Conservation (phyloP, 2,797 vertebrate genomes). For the Pangasius djambal region DNA sequence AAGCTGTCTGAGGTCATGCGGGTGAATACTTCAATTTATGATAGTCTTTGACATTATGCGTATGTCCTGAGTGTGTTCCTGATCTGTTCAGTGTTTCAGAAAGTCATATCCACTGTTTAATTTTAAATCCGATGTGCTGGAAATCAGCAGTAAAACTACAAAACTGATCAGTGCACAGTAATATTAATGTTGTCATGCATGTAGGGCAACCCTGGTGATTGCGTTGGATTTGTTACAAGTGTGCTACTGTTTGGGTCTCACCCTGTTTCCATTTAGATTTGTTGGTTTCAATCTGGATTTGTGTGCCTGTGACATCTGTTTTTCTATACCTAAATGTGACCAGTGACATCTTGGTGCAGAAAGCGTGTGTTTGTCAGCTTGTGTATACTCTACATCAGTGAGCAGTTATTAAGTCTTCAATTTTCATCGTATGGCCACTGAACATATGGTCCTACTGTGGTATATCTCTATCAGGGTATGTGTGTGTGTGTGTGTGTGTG, state of each 20-base stretch:
- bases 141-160: not conserved
- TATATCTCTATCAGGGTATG: constrained; percentile 41
- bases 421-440: constrained; percentile 38
- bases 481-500: constrained; percentile 60
- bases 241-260: constrained; percentile 36
- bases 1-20: not conserved
- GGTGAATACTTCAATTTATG: not conserved
- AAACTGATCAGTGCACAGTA: not conserved
- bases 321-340: not conserved
- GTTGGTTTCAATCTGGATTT: constrained; percentile 34
- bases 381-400: constrained; percentile 45
- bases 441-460: constrained; percentile 45
- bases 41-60: not conserved
- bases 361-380: constrained; percentile 47
- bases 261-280: constrained; percentile 60
- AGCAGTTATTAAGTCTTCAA: constrained; percentile 39
- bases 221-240: not conserved
- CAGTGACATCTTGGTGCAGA: constrained; percentile 32
- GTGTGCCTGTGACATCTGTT: constrained; percentile 6
- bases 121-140: not conserved
- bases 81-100: not conserved
- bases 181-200: not conserved
- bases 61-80: not conserved
- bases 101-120: not conserved
- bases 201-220: not conserved